phyloP scores from a whole-genome alignment of 1,140 invertebrate species.

The Ctenoplectra terminalis region DNA sequence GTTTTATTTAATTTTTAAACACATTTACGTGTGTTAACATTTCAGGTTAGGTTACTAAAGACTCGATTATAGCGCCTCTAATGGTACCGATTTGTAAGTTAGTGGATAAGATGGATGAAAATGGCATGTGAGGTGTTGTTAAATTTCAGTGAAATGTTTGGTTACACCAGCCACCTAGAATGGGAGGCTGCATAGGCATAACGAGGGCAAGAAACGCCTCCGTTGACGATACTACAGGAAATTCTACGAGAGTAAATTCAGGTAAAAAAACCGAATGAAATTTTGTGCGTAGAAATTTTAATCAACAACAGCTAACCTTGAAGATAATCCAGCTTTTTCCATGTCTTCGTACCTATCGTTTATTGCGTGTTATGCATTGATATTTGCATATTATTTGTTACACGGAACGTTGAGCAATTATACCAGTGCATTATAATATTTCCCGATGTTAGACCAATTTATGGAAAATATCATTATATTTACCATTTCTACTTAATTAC shows the following conservation, averaged over 20 bases:
- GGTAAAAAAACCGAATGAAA: slow-evolving; percentile 82
- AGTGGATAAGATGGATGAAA: slow-evolving; percentile 79
- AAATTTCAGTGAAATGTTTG: slow-evolving; percentile 83
- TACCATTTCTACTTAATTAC: not conserved
- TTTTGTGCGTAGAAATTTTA: slow-evolving; percentile 19
- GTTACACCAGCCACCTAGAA: slow-evolving; percentile 83
- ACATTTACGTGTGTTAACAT: not conserved
- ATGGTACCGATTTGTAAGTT: slow-evolving; percentile 36
- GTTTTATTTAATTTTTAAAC: slow-evolving; percentile 28
- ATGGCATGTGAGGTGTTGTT: slow-evolving; percentile 79
- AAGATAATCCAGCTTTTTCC: slow-evolving; percentile 58
- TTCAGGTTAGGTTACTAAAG: slow-evolving; percentile 35
- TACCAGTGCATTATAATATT: too few relatives aligned
- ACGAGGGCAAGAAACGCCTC: slow-evolving; percentile 90
- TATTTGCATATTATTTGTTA: slow-evolving; percentile 35
- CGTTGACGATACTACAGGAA: slow-evolving; percentile 89
- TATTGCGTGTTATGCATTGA: slow-evolving; percentile 47
- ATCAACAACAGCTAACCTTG: slow-evolving; percentile 66
- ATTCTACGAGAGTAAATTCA: slow-evolving; percentile 89
- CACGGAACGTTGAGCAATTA: not conserved
- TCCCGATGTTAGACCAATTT: not conserved
- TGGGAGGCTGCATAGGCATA: slow-evolving; percentile 93
- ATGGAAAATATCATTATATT: not conserved
- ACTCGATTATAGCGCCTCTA: slow-evolving; percentile 53
- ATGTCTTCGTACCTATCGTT: slow-evolving; percentile 57